These are phyloP conservation scores for Eupleurogrammus muticus DNA, from an alignment of 2,797 vertebrate genomes.

Conservation along the genomic window DNA sequence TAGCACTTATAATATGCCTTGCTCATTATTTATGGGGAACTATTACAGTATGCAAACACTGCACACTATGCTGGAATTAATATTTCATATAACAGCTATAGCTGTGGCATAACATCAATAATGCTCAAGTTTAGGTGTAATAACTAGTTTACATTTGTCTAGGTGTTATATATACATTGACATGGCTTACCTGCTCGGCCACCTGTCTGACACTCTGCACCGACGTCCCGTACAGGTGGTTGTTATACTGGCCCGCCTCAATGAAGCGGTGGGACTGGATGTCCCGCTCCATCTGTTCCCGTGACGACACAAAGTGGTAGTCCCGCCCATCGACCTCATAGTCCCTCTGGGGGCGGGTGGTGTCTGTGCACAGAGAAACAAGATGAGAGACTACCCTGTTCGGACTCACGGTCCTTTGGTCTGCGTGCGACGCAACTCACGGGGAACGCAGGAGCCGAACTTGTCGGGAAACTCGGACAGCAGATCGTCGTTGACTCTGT, in stretches of 20 bases:
- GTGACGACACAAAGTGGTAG: conserved; percentile 92
- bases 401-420: not conserved
- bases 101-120: too few species aligned
- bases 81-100: too few species aligned
- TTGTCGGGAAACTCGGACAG: conserved; percentile 93
- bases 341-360: conserved; percentile 90
- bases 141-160: too few species aligned
- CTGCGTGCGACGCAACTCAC: conserved; percentile 74
- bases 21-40: too few species aligned
- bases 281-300: conserved; percentile 94
- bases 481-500: conserved; percentile 91
- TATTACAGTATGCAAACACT: too few species aligned
- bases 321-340: conserved; percentile 92
- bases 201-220: conserved; percentile 85
- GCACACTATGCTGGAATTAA: too few species aligned
- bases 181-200: conserved; percentile 73
- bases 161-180: too few species aligned
- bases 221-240: conserved; percentile 92
- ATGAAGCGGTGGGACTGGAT: conserved; percentile 94
- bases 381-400: conserved; percentile 24
- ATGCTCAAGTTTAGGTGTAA: too few species aligned
- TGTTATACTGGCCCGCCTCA: conserved; percentile 94
- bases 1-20: too few species aligned
- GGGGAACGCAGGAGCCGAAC: conserved; percentile 93
- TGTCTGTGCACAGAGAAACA: conserved; percentile 78